These are phyloP conservation scores for Physella acuta DNA, from an alignment of 1,140 invertebrate genomes.

Conservation along the genomic window DNA sequence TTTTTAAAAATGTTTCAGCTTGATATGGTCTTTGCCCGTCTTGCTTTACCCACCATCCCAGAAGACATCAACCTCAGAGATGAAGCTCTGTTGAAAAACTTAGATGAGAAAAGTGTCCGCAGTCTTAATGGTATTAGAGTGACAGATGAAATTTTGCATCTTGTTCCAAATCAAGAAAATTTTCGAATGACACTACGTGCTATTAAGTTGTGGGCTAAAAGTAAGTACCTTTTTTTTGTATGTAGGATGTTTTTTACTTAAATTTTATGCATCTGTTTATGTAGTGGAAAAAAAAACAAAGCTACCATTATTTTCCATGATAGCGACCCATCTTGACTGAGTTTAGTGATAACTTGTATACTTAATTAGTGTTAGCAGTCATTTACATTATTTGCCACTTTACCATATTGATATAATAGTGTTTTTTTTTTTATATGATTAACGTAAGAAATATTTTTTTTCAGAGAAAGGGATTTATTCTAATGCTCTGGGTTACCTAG, in stretches of 20 bases:
- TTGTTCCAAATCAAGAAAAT: constrained; percentile 93
- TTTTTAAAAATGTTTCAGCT: too few species aligned
- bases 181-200: constrained; percentile 90
- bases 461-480: constrained; percentile 90
- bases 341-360: too few species aligned
- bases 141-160: constrained; percentile 93
- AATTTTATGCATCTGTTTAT: too few species aligned
- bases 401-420: too few species aligned
- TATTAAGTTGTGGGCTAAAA: constrained; percentile 98
- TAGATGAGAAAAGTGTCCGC: constrained; percentile 94
- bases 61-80: constrained; percentile 81
- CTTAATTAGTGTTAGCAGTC: too few species aligned
- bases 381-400: too few species aligned
- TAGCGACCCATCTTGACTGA: too few species aligned
- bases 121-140: constrained; percentile 97
- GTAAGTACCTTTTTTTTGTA: constrained; percentile 72
- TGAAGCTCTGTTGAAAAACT: constrained; percentile 89
- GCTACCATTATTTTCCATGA: too few species aligned
- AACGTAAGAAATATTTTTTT: too few species aligned
- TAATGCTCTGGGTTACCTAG: constrained; percentile 95
- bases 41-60: constrained; percentile 90
- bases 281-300: too few species aligned
- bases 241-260: too few species aligned
- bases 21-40: constrained; percentile 93
- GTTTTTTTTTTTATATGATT: too few species aligned